These are phyloP conservation scores for Pollachius pollachius DNA, from an alignment of 2,113 vertebrate species.

Conservation along the genomic window DNA sequence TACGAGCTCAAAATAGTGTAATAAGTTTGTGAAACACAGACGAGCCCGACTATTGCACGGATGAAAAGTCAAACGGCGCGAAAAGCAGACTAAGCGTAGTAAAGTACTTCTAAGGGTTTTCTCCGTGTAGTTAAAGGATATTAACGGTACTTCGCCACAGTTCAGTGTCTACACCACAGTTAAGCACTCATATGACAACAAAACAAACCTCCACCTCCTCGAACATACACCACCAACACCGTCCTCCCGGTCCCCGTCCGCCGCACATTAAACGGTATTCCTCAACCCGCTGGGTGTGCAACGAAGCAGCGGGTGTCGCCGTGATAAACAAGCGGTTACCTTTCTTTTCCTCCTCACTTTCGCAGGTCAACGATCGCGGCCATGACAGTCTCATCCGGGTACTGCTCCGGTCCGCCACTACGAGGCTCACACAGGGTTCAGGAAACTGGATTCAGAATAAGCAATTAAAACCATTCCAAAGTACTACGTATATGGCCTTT, in stretches of 20 bases:
- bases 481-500: neutral
- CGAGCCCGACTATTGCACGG: neutral
- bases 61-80: neutral
- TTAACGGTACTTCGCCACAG: neutral
- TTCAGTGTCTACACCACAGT: neutral
- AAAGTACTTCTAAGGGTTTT: neutral
- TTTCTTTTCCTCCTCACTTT: conserved; percentile 1
- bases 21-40: neutral
- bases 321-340: neutral
- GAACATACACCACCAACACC: neutral
- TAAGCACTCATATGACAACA: neutral
- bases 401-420: neutral
- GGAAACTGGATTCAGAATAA: neutral
- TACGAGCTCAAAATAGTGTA: neutral
- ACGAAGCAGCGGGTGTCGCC: neutral
- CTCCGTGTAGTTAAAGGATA: neutral
- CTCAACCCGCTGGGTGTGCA: neutral
- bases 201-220: neutral
- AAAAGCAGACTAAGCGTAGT: too few species aligned
- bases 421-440: neutral
- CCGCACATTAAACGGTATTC: neutral
- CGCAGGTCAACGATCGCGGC: neutral
- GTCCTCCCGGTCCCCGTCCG: neutral
- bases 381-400: neutral
- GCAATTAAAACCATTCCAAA: neutral